Base-by-base conservation (phyloP, 2,888 invertebrate species). In the Diplolepis rosae region DNA sequence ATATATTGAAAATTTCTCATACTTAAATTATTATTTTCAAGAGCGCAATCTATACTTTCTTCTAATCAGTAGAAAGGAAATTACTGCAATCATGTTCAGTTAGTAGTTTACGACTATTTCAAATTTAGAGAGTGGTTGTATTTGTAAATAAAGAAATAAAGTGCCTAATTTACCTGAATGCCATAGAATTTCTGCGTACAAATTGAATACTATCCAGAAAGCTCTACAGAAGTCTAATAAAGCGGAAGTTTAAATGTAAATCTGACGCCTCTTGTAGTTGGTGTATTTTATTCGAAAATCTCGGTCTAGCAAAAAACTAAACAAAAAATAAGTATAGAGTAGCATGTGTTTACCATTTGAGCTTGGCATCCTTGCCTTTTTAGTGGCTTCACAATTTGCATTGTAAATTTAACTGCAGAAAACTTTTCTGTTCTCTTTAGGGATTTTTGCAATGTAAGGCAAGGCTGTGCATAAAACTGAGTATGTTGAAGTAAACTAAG, bases 341-440 rank as follows among this genome's bases (percentile, higher is more conserved):
- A 75, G 80, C 82, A 82, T 79, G 83, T 80, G 84, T 83, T 80
- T 77, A 76, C 78, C 77, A 75, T 78, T 82, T 74, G 77, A 76
- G 74, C 76, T 73, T 70, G 78, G 76, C 76, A 79, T 72, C 67
- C 77, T 72, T 74, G 76, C 72, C 71, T 80, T 81, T 83, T 80
- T 78, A 74, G 75, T 70, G 68, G 71, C 74, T 68, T 71, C 72
- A 75, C 79, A 75, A 84, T 84, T 84, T 84, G 84, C 84, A 84
- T 84, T 84, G 84, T 82, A 84, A 80, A 84, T 84, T 83, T 79
- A 79, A 82, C 80, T 78, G 79, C 79, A 78, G 79, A 80, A 80
- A 80, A 78, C 78, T 78, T 75, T 75, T 79, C 75, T 73, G 77
- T 79, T 77, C 77, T 81, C 81, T 80, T 79, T 78, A 77, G 76